phyloP scores from a whole-genome alignment of 2,113 vertebrate species.

The Oreochromis niloticus region DNA sequence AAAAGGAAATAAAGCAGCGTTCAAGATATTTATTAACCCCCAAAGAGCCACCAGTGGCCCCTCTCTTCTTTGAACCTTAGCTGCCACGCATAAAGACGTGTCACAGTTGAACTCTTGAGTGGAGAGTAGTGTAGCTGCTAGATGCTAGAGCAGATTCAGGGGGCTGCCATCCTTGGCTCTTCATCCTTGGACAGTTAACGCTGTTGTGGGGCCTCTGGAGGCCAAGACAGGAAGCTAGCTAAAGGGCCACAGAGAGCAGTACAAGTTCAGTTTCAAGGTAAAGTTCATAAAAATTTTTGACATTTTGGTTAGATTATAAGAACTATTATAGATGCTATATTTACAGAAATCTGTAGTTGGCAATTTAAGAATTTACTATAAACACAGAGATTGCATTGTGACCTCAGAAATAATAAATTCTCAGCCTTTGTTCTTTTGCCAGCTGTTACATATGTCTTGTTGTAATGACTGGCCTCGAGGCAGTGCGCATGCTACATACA shows the following conservation, averaged over 20 bases:
- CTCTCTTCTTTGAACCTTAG: conserved; percentile 67
- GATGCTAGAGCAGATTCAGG: conserved; percentile 36
- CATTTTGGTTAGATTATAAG: conserved; percentile 7
- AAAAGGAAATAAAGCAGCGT: conserved; percentile 59
- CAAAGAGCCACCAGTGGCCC: conserved; percentile 43
- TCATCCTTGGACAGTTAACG: conserved; percentile 74
- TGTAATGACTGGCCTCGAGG: conserved; percentile 33
- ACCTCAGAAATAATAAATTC: conserved; percentile 79
- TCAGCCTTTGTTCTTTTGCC: conserved; percentile 17
- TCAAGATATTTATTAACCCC: conserved; percentile 61
- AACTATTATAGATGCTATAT: neutral
- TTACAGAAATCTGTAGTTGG: neutral
- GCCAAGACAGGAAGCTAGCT: conserved; percentile 83
- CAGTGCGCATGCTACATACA: conserved; percentile 47
- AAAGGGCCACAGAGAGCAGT: conserved; percentile 74
- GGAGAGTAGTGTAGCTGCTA: conserved; percentile 18
- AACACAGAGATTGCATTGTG: conserved; percentile 77
- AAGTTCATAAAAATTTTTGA: conserved; percentile 79
- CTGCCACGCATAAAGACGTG: conserved; percentile 62
- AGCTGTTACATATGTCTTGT: neutral
- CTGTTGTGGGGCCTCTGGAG: conserved; percentile 67
- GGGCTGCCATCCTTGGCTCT: conserved; percentile 56
- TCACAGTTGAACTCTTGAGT: conserved; percentile 61
- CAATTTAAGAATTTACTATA: conserved; percentile 59
- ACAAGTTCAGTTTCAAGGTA: conserved; percentile 86